These are phyloP conservation scores for Rhinichthys klamathensis DNA, from an alignment of 2,113 vertebrate species.

Conservation along the genomic window DNA sequence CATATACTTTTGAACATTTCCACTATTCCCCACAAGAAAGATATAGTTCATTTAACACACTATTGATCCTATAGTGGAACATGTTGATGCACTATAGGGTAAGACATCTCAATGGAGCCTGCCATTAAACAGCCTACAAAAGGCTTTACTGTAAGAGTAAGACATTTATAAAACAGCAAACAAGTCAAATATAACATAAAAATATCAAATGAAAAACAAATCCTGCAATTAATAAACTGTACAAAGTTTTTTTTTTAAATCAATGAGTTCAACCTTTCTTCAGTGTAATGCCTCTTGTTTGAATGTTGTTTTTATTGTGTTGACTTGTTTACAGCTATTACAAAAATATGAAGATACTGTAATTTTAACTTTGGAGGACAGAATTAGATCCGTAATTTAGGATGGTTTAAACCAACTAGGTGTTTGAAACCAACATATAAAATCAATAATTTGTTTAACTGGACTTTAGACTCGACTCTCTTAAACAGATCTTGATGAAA, in stretches of 20 bases:
- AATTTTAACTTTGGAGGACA: neutral
- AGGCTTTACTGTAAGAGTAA: neutral
- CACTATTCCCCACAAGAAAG: neutral
- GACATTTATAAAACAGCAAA: neutral
- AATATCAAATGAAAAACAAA: neutral
- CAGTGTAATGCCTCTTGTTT: neutral
- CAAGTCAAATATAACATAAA: neutral
- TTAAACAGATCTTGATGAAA: neutral
- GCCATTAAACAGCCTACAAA: neutral
- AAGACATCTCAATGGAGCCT: neutral
- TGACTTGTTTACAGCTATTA: neutral
- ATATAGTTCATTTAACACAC: neutral
- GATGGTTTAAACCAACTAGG: neutral
- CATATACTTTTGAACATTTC: neutral
- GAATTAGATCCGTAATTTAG: neutral
- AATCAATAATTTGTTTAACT: neutral
- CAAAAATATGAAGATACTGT: neutral
- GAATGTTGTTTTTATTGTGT: neutral
- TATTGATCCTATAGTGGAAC: slow-evolving; percentile 14
- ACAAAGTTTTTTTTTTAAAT: fast-evolving
- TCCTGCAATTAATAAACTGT: too few relatives aligned
- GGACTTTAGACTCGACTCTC: neutral
- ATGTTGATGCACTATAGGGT: neutral
- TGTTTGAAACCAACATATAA: neutral
- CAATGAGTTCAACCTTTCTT: neutral